Evolutionary conservation across 2,113 vertebrate genomes (phyloP), one percentile per base, ranked within the genome.

Genomic region (Nymphicus hollandicus): DNA sequence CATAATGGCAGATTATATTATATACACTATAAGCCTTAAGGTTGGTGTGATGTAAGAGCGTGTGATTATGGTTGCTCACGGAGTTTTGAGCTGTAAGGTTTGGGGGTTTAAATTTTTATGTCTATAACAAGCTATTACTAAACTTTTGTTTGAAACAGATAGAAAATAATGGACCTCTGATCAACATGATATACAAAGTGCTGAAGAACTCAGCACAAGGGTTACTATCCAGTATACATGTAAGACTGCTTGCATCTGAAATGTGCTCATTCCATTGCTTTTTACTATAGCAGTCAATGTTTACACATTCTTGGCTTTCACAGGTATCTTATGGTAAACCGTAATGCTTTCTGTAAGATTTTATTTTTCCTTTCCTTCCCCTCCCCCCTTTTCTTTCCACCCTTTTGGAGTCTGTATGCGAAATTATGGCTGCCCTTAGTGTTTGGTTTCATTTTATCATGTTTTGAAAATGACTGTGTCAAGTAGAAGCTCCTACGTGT

Each of bases 91-190:
- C 43, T 88, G 27, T 76, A 43, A 76, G 27, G 53, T 76, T 81
- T 91, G 87, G 52, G 18, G 41, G 1, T 13, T 72, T 60, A 18
- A 33, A 47, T 71, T 86, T 72, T 90, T 56, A 41, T 31, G 5
- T 89, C 50, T 85, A 2, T 96, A 95, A 97, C 88, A 85, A 94
- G 84, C 88, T 96, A 11, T 97, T 97, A 96, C 98, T 98, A 95
- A 98, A 98, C 98, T 98, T 98, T 98, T 98, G 98, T 99, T 98
- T 98, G 98, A 98, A 98, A 98, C 98, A 99, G 99, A 99, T 99
- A 98, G 98, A 99, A 98, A 98, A 98, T 99, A 98, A 99, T 98
- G 98, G 99, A 97, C 98, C 98, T 97, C 97, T 98, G 98, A 98
- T 99, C 98, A 98, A 98, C 98, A 98, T 98, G 98, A 97, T 98